Conservation (phyloP, 2,888 invertebrate species). For the Chrysina gloriosa region DNA sequence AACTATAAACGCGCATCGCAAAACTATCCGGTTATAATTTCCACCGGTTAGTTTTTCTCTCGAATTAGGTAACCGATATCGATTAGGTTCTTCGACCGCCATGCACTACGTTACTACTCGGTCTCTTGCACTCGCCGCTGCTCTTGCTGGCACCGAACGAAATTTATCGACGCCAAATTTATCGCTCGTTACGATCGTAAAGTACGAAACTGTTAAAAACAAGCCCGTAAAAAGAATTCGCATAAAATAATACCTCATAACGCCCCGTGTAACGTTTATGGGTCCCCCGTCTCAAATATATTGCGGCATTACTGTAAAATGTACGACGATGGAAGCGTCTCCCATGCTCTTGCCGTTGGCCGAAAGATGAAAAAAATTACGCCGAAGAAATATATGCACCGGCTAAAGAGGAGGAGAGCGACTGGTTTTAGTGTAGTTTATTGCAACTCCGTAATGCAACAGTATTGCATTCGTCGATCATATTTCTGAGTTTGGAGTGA, state of each 20-base stretch:
- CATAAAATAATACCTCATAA: slow-evolving; percentile 47
- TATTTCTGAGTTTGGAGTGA: too few relatives aligned
- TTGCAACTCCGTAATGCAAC: slow-evolving; percentile 2
- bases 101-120: too few relatives aligned
- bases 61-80: not conserved
- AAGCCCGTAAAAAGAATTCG: slow-evolving; percentile 42
- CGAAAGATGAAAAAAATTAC: slow-evolving; percentile 31
- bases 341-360: slow-evolving; percentile 18
- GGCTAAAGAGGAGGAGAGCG: not conserved
- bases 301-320: slow-evolving; percentile 36
- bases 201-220: slow-evolving; percentile 46
- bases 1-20: not conserved
- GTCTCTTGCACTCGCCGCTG: not conserved
- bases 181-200: slow-evolving; percentile 37
- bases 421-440: slow-evolving; percentile 27
- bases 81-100: not conserved
- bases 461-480: not conserved
- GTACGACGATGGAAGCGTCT: slow-evolving; percentile 24
- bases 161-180: slow-evolving; percentile 34
- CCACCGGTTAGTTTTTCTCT: not conserved
- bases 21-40: not conserved
- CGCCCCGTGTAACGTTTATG: slow-evolving; percentile 44
- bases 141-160: slow-evolving; percentile 28
- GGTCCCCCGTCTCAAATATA: slow-evolving; percentile 37
- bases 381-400: slow-evolving; percentile 30